Evolutionary conservation across 1,140 invertebrate species (phyloP), one percentile per base, ranked within the genome.

Genomic region (Anastatus disparis): DNA sequence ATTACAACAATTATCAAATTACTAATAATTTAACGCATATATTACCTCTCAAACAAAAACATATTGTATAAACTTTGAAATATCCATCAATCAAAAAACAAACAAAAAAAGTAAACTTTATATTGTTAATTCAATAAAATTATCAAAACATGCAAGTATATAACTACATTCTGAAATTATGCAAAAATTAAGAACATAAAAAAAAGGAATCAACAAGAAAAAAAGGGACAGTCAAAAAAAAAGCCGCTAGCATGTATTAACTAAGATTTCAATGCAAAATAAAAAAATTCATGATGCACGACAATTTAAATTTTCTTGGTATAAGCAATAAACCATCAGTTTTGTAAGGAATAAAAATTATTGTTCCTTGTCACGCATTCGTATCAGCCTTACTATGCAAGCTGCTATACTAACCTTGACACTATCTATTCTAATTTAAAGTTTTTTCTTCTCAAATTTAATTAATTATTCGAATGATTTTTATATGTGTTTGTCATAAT

Each of bases 241-340:
- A n/a, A n/a, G 15, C 26, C 55, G 35, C 58, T 62, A 72, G 42
- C 56, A 62, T n/a, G n/a, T n/a, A n/a, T n/a, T n/a, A n/a, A n/a
- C n/a, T n/a, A n/a, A n/a, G n/a, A 31, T 64, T 52, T 63, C 48
- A 24, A 71, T 64, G 56, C 63, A 48, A 46, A 58, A 40, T 64
- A n/a, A 38, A 13, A 6, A 58, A 68, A n/a, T n/a, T 46, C 9
- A 27, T 40, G n/a, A 29, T 48, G 46, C 27, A 55, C 29, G 55
- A 46, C 17, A 59, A 46, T 13, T 56, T 10, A 10, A 50, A 40
- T 44, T 27, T 27, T 42, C 27, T 29, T n/a, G n/a, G n/a, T n/a
- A 15, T n/a, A 59, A 46, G 24, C 48, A 50, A 44, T 20, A 59
- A 22, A 24, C 56, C 35, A 56, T 20, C 53, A 35, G n/a, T 44